Evolutionary conservation across 2,113 vertebrate genomes (phyloP), one percentile per base, ranked within the genome.

Genomic region (Clupea harengus): DNA sequence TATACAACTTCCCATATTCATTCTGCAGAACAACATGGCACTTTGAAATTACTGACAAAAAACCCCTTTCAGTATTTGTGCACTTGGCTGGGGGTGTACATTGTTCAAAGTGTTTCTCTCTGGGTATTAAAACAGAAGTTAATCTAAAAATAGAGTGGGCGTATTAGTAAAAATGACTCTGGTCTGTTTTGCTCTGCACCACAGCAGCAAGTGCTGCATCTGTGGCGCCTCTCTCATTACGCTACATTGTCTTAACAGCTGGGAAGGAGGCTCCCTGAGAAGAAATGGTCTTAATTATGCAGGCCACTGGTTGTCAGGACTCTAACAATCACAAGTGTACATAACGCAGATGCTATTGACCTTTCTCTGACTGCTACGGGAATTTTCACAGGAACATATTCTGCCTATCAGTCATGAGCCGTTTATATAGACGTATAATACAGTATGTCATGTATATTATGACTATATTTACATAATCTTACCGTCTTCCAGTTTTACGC

Each of bases 191-290:
- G 72, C 32, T 78, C 39, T 15, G 32, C 72, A 10, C 2, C 32
- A 44, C 4, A 78, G 25, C 28, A 39, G 2, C 2, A 15, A 39
- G 28, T 32, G 32, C 20, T 28, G 72, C 2, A 17, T 39, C 72
- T 78, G 72, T 5, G 9, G 28, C 2, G 72, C 72, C 72, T 44
- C 15, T 39, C 10, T 78, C 72, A 78, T 78, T 78, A 78, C 11
- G 72, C 72, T 78, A 6, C 72, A 78, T 78, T 78, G 25, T 78
- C 72, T 32, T 39, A 78, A 78, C 72, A 78, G 72, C 72, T 78
- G 72, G 72, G 11, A 32, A 11, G 72, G 72, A 78, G 72, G 72
- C 11, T 32, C 28, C 20, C 39, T 39, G 39, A 39, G 32, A 1
- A 17, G 25, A 78, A 78, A 78, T 39, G 25, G 32, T 39, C 72